Base-by-base conservation (phyloP, 92 coral and sea anemone genomes). In the Muricea muricata region DNA sequence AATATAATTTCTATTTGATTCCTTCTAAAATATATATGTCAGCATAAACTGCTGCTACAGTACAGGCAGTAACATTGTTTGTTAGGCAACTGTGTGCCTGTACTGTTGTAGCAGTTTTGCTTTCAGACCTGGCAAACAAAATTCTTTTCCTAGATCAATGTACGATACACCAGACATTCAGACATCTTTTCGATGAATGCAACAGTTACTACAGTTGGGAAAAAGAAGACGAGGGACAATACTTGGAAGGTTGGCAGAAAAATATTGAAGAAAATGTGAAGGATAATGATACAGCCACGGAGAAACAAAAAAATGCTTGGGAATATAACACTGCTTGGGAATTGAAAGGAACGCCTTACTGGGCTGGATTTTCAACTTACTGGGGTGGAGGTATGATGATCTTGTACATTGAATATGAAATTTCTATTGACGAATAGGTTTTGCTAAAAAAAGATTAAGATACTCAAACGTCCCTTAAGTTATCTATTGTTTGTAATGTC, bases 311-410 rank as follows among this genome's bases (percentile, higher is more conserved):
- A 30, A 84, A 84, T 57, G 86, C 87, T 13, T 95, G 98, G 98
- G 83, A 79, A 9, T 93, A 93, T 75, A 90, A 95, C 65, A 78
- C 91, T 40, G 97, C 97, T 7, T 95, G 95, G 97, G 88, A 88
- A 65, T 84, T 95, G 17, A 95, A 95, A 65, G 98, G 98, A 46
- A 93, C 98, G 15, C 98, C 98, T 17, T 95, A 93, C 52, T 95
- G 98, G 98, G 98, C 95, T 48, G 25, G 63, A 34, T 95, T 93
- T 82, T 97, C 96, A 31, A 91, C 95, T 74, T 95, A 95, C 87
- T 93, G 97, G 98, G 98, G 93, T n/a, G 98, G 98, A 86, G 98
- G 98, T 93, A 60, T 61, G 91, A 25, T 11, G 15, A 35, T 86
- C 89, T 0, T 94, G 93, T 15, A 85, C n/a, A n/a, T n/a, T n/a